Percentiles rank a stretch among this genome's conserved stretches.
Conservation (phyloP, 2,113 vertebrate species). For the Gymnogyps californianus region DNA sequence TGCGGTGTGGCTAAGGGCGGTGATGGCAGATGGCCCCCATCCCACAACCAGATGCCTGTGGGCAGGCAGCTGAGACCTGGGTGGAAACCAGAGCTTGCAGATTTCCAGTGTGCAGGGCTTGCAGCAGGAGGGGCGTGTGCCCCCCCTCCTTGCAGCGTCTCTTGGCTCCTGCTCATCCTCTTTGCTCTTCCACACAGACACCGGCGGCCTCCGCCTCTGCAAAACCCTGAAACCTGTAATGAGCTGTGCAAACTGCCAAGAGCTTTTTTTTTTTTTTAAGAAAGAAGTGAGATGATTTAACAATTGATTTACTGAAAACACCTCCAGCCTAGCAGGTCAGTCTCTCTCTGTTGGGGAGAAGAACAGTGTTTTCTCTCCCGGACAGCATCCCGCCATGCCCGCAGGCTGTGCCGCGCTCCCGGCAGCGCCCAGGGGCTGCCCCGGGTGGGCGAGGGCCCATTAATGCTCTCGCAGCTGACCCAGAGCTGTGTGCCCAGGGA, state of each 20-base stretch:
- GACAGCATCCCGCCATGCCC: accelerated
- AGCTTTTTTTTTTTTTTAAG: background rate
- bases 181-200: background rate
- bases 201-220: background rate
- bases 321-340: background rate
- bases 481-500: background rate
- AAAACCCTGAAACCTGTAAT: background rate
- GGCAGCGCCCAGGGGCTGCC: background rate
- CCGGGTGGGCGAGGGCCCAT: background rate
- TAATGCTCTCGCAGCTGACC: background rate
- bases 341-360: background rate
- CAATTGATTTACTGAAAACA: background rate
- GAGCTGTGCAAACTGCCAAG: background rate
- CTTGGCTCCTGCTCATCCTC: background rate
- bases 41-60: accelerated
- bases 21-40: accelerated
- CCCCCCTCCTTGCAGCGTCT: background rate
- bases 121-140: background rate
- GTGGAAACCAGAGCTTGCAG: background rate
- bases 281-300: background rate
- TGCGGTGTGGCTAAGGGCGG: accelerated
- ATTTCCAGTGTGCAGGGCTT: background rate
- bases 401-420: background rate
- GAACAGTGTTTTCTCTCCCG: background rate
- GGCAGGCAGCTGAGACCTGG: background rate